These are phyloP conservation scores for Cynaeus angustus DNA, from an alignment of 2,888 invertebrate species.

Conservation along the genomic window DNA sequence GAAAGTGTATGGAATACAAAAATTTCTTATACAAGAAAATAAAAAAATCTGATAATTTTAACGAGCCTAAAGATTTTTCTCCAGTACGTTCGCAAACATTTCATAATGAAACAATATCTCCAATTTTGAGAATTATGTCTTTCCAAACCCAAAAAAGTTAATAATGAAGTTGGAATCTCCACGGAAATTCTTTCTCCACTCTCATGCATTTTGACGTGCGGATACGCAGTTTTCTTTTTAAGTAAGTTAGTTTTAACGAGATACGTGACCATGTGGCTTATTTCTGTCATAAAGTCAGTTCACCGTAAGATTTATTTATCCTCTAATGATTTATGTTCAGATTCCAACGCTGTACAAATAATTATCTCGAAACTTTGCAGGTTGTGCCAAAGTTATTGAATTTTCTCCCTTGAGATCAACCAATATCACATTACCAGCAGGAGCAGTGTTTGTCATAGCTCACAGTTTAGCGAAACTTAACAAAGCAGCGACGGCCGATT, in stretches of 20 bases:
- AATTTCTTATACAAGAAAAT: too few relatives aligned
- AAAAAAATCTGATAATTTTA: too few relatives aligned
- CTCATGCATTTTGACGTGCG: constrained; percentile 27
- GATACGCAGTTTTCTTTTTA: constrained; percentile 14
- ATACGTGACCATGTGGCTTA: constrained; percentile 23
- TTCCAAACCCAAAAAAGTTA: constrained; percentile 15
- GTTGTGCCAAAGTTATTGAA: constrained; percentile 93
- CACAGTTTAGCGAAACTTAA: constrained; percentile 92
- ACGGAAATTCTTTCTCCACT: constrained; percentile 6
- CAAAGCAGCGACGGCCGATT: constrained; percentile 95
- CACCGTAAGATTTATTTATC: background rate
- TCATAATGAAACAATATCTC: background rate
- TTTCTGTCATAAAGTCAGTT: background rate
- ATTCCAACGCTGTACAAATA: constrained; percentile 2
- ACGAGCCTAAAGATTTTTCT: too few relatives aligned
- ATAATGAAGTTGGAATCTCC: constrained; percentile 10
- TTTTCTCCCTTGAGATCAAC: constrained; percentile 90
- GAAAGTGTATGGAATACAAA: too few relatives aligned
- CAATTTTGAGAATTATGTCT: constrained; percentile 7
- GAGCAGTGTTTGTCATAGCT: constrained; percentile 93
- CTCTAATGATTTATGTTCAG: too few relatives aligned
- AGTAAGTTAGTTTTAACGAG: constrained; percentile 32
- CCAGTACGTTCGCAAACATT: too few relatives aligned
- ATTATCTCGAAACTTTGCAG: constrained; percentile 67
- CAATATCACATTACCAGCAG: constrained; percentile 86